A percentile compares a stretch with the other conserved stretches of the same genome.
These are phyloP conservation scores for Plestiodon gilberti DNA, from an alignment of 2,113 vertebrate genomes.

Conservation along the genomic window DNA sequence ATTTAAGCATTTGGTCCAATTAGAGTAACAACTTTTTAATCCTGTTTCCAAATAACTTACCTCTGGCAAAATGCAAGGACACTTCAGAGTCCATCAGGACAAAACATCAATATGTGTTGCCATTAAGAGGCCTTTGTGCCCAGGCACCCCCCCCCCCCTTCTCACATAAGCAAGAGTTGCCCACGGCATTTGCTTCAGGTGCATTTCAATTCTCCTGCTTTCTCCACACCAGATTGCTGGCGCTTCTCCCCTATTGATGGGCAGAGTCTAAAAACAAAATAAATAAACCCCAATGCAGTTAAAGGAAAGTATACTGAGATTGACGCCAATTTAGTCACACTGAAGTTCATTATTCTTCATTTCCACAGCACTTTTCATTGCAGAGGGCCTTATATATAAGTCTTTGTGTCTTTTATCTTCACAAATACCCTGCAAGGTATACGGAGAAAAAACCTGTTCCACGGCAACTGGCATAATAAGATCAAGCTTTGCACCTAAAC, in stretches of 20 bases:
- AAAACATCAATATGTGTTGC: not conserved
- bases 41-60: constrained; percentile 43
- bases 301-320: not conserved
- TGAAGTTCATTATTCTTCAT: not conserved
- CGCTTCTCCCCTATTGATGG: not conserved
- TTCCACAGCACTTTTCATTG: not conserved
- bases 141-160: not conserved
- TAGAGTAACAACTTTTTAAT: constrained; percentile 49
- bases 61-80: constrained; percentile 9
- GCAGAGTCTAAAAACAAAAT: not conserved
- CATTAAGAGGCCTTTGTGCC: not conserved
- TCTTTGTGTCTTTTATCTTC: too few relatives aligned
- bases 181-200: not conserved
- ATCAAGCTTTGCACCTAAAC: not conserved
- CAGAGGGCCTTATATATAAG: too few relatives aligned
- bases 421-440: too few relatives aligned
- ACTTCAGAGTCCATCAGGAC: rapidly evolving
- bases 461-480: too few relatives aligned
- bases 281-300: not conserved
- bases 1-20: constrained; percentile 73
- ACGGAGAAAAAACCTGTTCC: not conserved
- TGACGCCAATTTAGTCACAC: not conserved
- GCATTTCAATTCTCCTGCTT: not conserved
- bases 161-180: not conserved
- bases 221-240: not conserved